Conservation (phyloP, 2,113 vertebrate genomes). For the Erythrolamprus reginae region DNA sequence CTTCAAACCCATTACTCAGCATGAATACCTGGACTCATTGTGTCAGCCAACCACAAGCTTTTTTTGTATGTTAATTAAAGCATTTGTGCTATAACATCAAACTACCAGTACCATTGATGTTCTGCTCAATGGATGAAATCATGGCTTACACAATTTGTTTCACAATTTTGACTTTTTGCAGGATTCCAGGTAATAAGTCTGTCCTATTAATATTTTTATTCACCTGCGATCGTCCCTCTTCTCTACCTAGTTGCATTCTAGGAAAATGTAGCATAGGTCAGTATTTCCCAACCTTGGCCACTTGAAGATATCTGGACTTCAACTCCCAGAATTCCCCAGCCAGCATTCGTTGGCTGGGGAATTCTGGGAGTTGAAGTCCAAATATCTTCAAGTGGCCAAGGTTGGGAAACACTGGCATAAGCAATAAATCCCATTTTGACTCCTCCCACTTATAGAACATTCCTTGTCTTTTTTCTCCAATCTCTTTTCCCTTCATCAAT, state of each 20-base stretch:
- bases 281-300: too few relatives aligned
- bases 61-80: neutral
- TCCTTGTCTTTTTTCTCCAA: neutral
- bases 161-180: neutral
- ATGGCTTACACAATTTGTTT: neutral
- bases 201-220: neutral
- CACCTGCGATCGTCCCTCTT: neutral
- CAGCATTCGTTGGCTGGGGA: too few relatives aligned
- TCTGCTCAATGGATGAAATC: neutral
- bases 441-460: neutral
- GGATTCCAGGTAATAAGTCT: neutral
- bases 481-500: neutral
- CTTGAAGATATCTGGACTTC: too few relatives aligned
- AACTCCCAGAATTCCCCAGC: too few relatives aligned
- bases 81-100: neutral
- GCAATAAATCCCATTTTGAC: neutral
- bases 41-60: neutral
- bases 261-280: neutral
- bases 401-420: too few relatives aligned
- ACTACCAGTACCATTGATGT: neutral
- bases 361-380: too few relatives aligned
- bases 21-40: neutral
- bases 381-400: too few relatives aligned
- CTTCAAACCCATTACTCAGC: neutral
- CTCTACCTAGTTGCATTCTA: neutral